Base-by-base conservation (phyloP, 2,888 invertebrate species). In the Volucella zonaria region DNA sequence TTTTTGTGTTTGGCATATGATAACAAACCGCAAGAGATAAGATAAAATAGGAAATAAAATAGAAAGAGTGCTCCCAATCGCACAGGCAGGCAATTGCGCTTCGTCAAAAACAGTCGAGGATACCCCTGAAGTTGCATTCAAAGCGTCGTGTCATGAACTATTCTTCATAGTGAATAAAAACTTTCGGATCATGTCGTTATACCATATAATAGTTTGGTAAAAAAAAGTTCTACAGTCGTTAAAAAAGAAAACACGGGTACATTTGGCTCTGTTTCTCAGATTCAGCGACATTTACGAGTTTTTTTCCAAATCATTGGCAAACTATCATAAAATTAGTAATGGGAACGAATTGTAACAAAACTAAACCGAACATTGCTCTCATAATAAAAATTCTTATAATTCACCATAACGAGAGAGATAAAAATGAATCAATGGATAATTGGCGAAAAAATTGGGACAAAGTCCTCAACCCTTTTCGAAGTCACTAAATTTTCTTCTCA, bases 391-490 rank as follows among this genome's bases (percentile, higher is more conserved):
- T 43, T 54, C 45, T 54, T 40, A 49, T 80, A 76, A 85, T 76
- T 85, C 42, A 18, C 67, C 85, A 76, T 85, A 59, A 62, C 85
- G 59, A 62, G 51, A 76, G 31, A 51, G 73, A 80, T 80, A 73
- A 67, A 85, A 80, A 67, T 47, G 56, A 80, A 76, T 67, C 68
- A 51, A 80, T 67, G 76, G 76, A 80, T 85, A 76, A 85, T 76
- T 85, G 76, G 67, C 51, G 80, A 80, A 66, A 66, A 56, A 56
- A 67, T 45, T 52, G 56, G 73, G 12, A 52, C 23, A 51, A 47
- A 52, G 67, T 58, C 61, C 62, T 80, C 68, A 85, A 85, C 85
- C 85, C 85, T 80, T 76, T 61, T 47, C 54, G 61, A 42, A 15
- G 15, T 43, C 6, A 38, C 51, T 49, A 9, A 11, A 9, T 49